Conservation (phyloP, 2,113 vertebrate genomes). For the Myodes glareolus region DNA sequence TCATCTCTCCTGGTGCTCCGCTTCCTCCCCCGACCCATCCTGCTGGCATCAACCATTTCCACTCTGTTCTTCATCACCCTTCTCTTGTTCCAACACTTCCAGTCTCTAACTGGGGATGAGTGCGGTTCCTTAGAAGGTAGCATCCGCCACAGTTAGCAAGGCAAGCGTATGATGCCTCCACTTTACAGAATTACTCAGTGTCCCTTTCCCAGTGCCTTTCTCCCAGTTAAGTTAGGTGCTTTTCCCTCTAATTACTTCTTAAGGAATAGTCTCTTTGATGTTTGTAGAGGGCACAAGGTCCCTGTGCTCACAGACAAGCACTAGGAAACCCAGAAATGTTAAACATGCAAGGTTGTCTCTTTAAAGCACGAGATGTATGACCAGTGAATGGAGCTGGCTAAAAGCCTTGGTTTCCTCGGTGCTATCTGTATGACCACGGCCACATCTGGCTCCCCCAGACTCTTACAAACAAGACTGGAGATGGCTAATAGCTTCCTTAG, state of each 20-base stretch:
- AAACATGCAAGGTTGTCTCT: not conserved
- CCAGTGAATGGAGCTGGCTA: not conserved
- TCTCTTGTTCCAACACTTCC: not conserved
- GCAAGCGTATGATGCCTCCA: not conserved
- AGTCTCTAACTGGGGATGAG: not conserved
- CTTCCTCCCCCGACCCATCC: not conserved
- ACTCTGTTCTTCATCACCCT: not conserved
- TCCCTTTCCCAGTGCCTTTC: not conserved
- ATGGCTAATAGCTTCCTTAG: not conserved
- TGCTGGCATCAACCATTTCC: not conserved
- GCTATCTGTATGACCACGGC: not conserved
- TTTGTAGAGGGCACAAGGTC: not conserved
- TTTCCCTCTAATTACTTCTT: not conserved
- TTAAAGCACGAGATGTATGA: not conserved
- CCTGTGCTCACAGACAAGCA: not conserved
- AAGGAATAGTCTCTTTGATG: not conserved
- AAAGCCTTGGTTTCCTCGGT: not conserved
- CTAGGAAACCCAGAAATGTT: not conserved
- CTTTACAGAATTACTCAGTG: not conserved
- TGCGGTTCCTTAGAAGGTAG: not conserved
- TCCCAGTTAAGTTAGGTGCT: not conserved
- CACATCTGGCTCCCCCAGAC: not conserved
- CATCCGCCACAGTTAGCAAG: not conserved
- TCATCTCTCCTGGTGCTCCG: not conserved
- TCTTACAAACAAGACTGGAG: not conserved